phyloP scores from a whole-genome alignment of 2,113 vertebrate genomes.

The Paratilapia polleni region DNA sequence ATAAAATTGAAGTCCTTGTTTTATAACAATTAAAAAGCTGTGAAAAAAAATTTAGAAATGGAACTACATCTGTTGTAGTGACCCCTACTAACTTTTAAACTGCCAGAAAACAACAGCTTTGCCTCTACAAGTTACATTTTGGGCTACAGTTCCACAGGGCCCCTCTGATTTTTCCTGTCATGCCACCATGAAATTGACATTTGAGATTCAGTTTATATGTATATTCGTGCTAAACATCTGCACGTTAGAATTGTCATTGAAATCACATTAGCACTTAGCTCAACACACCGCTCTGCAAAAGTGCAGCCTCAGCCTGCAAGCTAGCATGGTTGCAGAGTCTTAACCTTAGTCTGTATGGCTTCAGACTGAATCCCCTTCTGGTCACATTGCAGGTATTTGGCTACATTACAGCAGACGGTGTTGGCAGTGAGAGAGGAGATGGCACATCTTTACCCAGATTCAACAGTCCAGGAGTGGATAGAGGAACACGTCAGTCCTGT shows the following conservation, averaged over 20 bases:
- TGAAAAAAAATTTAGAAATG: neutral
- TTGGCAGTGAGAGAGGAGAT: constrained; percentile 85
- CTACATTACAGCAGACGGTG: constrained; percentile 76
- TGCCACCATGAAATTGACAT: neutral
- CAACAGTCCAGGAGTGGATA: constrained; percentile 89
- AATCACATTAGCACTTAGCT: neutral
- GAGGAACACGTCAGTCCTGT: constrained; percentile 88
- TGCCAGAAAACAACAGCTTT: neutral
- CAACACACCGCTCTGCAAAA: no score
- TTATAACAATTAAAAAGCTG: neutral
- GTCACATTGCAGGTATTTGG: constrained; percentile 79
- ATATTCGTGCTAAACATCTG: neutral
- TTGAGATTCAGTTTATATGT: neutral
- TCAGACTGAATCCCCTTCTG: neutral
- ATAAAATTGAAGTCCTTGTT: no score
- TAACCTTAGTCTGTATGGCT: neutral
- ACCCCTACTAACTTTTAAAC: neutral
- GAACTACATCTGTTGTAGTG: neutral
- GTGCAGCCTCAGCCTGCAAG: neutral
- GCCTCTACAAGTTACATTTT: neutral
- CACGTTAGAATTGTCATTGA: neutral
- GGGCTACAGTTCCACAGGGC: neutral
- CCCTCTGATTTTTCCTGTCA: neutral
- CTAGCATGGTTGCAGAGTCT: neutral
- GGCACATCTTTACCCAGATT: constrained; percentile 80